Evolutionary conservation across 2,113 vertebrate species (phyloP), one percentile per base, ranked within the genome.

Genomic region (Triplophysa dalaica): DNA sequence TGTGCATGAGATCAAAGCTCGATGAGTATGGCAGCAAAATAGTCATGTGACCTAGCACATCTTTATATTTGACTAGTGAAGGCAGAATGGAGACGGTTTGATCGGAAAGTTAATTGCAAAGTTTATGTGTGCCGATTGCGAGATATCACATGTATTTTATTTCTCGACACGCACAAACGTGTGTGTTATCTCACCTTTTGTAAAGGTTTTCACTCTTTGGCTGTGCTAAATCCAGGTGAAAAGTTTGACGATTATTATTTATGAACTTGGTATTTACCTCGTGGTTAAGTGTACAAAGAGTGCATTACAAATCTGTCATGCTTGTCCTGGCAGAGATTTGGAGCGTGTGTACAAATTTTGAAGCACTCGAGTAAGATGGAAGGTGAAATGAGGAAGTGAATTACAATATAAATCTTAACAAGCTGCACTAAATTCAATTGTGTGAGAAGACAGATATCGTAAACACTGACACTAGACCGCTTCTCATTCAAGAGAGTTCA

Each of bases 401-500:
- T 83, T 68, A 70, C 62, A 79, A 82, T 86, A 60, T 84, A 86
- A 86, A 86, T 84, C 79, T 38, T 84, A 65, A 68, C 70, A 50
- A 60, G 64, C 29, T 64, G 48, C 50, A 77, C 26, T 60, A 67
- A 75, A 69, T 80, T 22, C 70, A 75, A 62, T 74, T 65, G 58
- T 81, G 78, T 69, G 60, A 21, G 78, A 73, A 81, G 54, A 60
- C 69, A 81, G 61, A 61, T 61, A 70, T 66, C 75, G 83, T 81
- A 75, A 81, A 79, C n/a, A 22, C 58, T 68, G 24, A 62, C 22
- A 77, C 48, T n/a, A 45, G 65, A 65, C 61, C n/a, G 24, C 21
- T 22, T 70, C 78, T 73, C 65, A 82, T 85, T 78, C 81, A 62
- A 69, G 56, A 58, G 62, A 56, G n/a, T 69, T 82, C 14, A 43